Evolutionary conservation across 2,888 invertebrate genomes (phyloP).

Genomic region (Theodoxus fluviatilis): DNA sequence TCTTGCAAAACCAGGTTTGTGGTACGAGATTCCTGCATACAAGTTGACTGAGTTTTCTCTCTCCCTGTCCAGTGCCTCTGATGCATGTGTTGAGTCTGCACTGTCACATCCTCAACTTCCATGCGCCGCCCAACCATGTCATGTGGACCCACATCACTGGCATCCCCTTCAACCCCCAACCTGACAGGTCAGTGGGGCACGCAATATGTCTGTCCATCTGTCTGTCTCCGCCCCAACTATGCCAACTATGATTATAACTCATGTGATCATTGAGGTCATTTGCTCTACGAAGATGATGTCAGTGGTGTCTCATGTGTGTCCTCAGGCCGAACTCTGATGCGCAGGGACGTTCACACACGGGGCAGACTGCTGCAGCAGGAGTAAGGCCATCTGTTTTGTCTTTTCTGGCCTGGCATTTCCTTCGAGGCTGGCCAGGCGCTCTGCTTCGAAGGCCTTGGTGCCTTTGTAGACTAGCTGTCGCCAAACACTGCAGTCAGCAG

Average conservation of each 20-base stretch:
- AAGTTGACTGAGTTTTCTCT: background rate
- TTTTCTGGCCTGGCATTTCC: too few species aligned
- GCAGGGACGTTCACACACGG: too few species aligned
- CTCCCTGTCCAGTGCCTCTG: constrained; percentile 76
- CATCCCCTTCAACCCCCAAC: constrained; percentile 42
- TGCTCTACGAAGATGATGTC: too few species aligned
- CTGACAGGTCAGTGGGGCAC: constrained; percentile 40
- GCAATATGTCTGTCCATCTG: background rate
- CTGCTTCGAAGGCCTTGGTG: too few species aligned
- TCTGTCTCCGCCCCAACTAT: constrained; percentile 35
- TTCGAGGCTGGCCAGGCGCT: too few species aligned
- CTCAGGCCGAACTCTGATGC: too few species aligned
- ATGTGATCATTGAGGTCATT: too few species aligned
- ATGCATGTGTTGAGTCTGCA: constrained; percentile 87
- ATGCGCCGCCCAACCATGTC: constrained; percentile 63
- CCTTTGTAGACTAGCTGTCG: too few species aligned
- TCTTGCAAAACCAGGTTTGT: background rate
- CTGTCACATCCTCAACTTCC: constrained; percentile 73
- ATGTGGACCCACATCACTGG: constrained; percentile 65
- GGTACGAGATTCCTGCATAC: background rate
- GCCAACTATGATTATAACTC: background rate
- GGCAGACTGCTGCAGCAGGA: too few species aligned
- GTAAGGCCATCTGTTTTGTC: too few species aligned
- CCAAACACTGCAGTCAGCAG: too few species aligned
- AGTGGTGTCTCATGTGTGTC: too few species aligned